Percentiles rank a stretch among this genome's conserved stretches.
Conservation (phyloP, 2,113 vertebrate genomes). For the Mustelus asterias region DNA sequence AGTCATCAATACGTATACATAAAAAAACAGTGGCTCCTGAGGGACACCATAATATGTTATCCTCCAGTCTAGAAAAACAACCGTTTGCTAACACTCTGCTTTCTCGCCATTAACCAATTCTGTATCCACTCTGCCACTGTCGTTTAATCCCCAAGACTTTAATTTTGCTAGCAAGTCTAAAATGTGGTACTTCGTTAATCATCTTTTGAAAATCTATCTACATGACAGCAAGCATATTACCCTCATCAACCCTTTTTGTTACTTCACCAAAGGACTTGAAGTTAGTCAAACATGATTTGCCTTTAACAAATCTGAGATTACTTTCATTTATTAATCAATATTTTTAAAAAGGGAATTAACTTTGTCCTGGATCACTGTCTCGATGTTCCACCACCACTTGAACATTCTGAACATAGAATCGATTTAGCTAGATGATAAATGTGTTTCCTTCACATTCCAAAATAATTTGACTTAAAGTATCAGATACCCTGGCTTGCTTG, state of each 20-base stretch:
- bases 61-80: neutral
- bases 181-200: neutral
- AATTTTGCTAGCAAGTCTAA: neutral
- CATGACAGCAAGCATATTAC: neutral
- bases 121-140: neutral
- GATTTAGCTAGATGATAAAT: neutral
- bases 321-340: neutral
- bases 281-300: neutral
- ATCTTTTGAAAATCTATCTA: neutral
- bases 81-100: neutral
- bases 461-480: neutral
- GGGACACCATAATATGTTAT: neutral
- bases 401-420: neutral
- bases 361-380: neutral
- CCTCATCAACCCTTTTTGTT: neutral
- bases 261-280: neutral
- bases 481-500: neutral
- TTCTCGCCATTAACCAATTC: neutral
- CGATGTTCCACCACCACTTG: neutral
- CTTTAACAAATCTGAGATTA: neutral
- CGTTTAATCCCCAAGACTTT: neutral
- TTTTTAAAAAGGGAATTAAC: neutral
- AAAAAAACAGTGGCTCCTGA: neutral
- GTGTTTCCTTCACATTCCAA: neutral
- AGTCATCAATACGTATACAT: neutral